Base-by-base conservation (phyloP, 2,113 vertebrate genomes). In the Ictalurus furcatus region DNA sequence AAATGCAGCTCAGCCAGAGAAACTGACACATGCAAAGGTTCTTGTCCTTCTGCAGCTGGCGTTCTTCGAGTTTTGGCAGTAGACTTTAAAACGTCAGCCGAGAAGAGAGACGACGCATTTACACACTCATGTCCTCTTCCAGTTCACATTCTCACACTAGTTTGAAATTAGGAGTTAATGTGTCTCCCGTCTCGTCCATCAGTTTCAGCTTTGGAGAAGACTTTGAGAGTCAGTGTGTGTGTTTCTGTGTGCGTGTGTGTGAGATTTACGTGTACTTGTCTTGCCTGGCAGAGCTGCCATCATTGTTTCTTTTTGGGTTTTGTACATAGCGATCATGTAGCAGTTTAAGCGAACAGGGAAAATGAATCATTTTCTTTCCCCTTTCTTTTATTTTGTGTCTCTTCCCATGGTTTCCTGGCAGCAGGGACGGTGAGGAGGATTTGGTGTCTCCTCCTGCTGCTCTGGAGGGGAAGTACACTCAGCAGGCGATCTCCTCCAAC, bases 401-500 rank as follows among this genome's bases (percentile, higher is more conserved):
- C 69, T 76, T 81, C 40, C 73, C 69, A 79, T 63, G 56, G 30
- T 73, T 48, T 87, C 78, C 78, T 85, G 89, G 91, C 90, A 90
- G 86, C 81, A 78, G 65, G 76, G 85, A 69, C 48, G 54, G 93
- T 92, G 85, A 93, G 92, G 94, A 92, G 91, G 93, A 92, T 92
- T 91, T 79, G 30, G 90, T 92, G 92, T 91, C 37, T 80, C 88
- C 84, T 82, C 90, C 85, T 88, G 84, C 59, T 87, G 92, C 63
- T 21, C 63, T 76, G 58, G 90, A 92, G 92, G 92, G 88, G 88
- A 82, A 63, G 88, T 1, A 30, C 91, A 91, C 96, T 99, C 97
- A 99, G 96, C 98, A 99, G 94, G 97, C 97, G 44, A 99, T 99
- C 95, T 99, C 98, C 94, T 99, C 98, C 95, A 99, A 92, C 37